Percentiles rank a stretch among this genome's conserved stretches.
phyloP scores from a whole-genome alignment of 2,113 vertebrate genomes.

The Terrapene triunguis region DNA sequence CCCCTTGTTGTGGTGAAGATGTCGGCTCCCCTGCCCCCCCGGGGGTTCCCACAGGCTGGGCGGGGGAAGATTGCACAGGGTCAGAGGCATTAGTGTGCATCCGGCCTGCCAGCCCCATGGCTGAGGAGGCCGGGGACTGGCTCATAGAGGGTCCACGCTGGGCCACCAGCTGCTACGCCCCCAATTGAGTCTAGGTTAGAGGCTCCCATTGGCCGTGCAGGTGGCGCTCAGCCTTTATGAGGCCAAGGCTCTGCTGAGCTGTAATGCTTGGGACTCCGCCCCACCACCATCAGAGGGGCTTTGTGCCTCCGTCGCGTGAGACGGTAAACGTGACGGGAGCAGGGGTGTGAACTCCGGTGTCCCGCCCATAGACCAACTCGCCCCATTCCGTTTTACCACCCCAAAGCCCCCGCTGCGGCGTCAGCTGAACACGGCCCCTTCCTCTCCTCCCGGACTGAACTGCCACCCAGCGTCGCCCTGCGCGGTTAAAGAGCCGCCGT shows the following conservation, averaged over 20 bases:
- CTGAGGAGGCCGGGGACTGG: fast-evolving
- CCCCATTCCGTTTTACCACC: background rate
- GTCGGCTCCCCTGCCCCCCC: background rate
- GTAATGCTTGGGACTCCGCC: background rate
- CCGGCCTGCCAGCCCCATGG: background rate
- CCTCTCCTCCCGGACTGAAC: background rate
- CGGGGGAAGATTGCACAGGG: fast-evolving
- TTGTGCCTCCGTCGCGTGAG: background rate
- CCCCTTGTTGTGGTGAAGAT: background rate
- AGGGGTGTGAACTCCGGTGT: background rate
- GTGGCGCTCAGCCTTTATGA: too few relatives aligned
- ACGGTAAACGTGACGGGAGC: background rate
- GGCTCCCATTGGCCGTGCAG: background rate
- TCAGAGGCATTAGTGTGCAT: background rate
- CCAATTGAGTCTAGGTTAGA: background rate
- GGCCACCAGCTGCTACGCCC: background rate
- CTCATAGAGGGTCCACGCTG: background rate
- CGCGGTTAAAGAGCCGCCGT: background rate
- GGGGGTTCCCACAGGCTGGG: background rate
- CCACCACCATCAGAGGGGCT: background rate
- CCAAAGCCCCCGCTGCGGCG: background rate
- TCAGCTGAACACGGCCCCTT: background rate
- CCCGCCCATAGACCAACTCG: background rate
- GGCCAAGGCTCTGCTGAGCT: background rate
- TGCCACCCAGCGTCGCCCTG: background rate